These are phyloP conservation scores for Choreutis nemorana DNA, from an alignment of 2,888 invertebrate genomes.

Conservation along the genomic window DNA sequence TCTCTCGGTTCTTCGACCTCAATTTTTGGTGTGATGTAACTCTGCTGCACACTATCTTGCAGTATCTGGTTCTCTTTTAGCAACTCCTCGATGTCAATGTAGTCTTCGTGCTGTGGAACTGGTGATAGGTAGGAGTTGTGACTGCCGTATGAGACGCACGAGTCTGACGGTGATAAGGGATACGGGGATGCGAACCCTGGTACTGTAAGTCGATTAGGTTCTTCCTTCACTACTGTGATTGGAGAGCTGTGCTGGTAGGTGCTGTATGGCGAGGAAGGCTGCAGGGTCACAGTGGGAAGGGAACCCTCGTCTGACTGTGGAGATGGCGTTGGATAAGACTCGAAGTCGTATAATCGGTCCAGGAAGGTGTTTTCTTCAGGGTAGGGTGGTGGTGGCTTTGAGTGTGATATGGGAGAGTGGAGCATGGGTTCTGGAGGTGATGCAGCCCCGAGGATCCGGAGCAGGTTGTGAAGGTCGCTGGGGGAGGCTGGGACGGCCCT, in stretches of 20 bases:
- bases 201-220: conserved; percentile 57
- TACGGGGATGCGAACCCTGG: conserved; percentile 61
- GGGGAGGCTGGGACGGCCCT: conserved; percentile 66
- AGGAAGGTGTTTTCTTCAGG: conserved; percentile 40
- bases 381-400: conserved; percentile 51
- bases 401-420: conserved; percentile 50
- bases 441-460: conserved; percentile 55
- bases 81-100: conserved; percentile 69
- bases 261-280: conserved; percentile 64
- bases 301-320: conserved; percentile 64
- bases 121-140: conserved; percentile 64
- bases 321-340: conserved; percentile 54
- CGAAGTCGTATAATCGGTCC: conserved; percentile 59
- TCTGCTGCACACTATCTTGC: conserved; percentile 52
- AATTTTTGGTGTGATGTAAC: conserved; percentile 59
- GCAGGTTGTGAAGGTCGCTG: conserved; percentile 52
- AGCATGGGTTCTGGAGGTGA: conserved; percentile 58
- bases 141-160: conserved; percentile 57
- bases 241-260: conserved; percentile 41
- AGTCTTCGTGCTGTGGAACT: conserved; percentile 67
- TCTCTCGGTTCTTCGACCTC: conserved; percentile 68
- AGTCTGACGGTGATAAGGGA: conserved; percentile 66
- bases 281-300: conserved; percentile 63
- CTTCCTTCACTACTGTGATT: conserved; percentile 57
- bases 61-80: conserved; percentile 64